These are phyloP conservation scores for Rhodeus uyekii DNA, from an alignment of 2,797 vertebrate genomes.

Conservation along the genomic window DNA sequence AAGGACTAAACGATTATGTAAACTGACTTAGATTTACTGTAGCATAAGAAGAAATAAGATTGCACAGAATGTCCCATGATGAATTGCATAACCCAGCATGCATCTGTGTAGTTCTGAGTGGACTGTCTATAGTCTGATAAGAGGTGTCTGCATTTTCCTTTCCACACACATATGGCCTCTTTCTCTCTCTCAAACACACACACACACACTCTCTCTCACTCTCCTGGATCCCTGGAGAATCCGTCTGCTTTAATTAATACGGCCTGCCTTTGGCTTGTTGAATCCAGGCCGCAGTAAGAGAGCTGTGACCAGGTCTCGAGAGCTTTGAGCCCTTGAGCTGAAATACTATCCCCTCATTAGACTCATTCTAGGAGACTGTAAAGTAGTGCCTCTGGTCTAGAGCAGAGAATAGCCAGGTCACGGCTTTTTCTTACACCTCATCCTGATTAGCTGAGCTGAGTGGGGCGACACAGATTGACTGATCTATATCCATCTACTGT, in stretches of 20 bases:
- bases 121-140: neutral
- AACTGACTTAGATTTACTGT: slow-evolving; percentile 9
- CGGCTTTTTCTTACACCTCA: neutral
- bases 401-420: slow-evolving; percentile 7
- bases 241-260: slow-evolving; percentile 53
- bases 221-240: slow-evolving; percentile 42
- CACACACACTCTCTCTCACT: slow-evolving; percentile 58
- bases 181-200: slow-evolving; percentile 48
- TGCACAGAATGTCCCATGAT: neutral
- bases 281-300: slow-evolving; percentile 31
- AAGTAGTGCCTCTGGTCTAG: neutral
- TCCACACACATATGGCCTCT: slow-evolving; percentile 50
- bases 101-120: neutral
- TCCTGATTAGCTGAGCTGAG: neutral
- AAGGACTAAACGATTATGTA: slow-evolving; percentile 7
- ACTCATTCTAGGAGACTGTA: slow-evolving; percentile 22
- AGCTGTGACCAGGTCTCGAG: slow-evolving; percentile 26
- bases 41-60: neutral
- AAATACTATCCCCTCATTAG: slow-evolving; percentile 28
- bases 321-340: slow-evolving; percentile 15
- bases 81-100: neutral
- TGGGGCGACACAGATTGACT: neutral
- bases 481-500: neutral
- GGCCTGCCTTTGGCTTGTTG: slow-evolving; percentile 41
- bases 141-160: slow-evolving; percentile 52